phyloP scores from a whole-genome alignment of 2,113 vertebrate genomes.

The Carettochelys insculpta region DNA sequence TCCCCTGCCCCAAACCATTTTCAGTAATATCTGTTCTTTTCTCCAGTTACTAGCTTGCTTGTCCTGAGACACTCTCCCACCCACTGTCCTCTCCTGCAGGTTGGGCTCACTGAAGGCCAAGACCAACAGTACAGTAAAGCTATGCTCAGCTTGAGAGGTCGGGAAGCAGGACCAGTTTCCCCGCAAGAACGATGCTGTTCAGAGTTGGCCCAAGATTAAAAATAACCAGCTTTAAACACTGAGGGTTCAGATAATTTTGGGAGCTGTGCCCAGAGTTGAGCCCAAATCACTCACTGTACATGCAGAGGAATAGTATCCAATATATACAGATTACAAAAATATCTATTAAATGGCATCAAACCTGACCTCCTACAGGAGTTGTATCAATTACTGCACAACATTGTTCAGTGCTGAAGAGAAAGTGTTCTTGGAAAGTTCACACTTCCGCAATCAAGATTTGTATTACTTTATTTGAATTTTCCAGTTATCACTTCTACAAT shows the following conservation, averaged over 20 bases:
- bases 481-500: not conserved
- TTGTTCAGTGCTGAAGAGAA: not conserved
- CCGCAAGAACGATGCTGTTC: not conserved
- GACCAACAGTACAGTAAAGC: not conserved
- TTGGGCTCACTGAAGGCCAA: not conserved
- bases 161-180: not conserved
- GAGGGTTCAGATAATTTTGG: not conserved
- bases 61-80: not conserved
- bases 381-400: not conserved
- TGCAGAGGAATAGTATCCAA: not conserved
- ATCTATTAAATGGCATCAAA: not conserved
- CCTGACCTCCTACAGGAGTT: not conserved
- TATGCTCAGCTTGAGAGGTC: not conserved
- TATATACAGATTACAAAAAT: not conserved
- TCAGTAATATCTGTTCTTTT: not conserved
- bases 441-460: not conserved
- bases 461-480: not conserved
- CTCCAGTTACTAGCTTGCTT: not conserved
- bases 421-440: not conserved
- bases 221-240: not conserved
- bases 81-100: accelerated
- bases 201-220: not conserved
- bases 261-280: not conserved
- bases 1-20: not conserved
- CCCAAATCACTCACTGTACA: too few species aligned